These are phyloP conservation scores for Oophaga sylvatica DNA, from an alignment of 2,797 vertebrate genomes.

Conservation along the genomic window DNA sequence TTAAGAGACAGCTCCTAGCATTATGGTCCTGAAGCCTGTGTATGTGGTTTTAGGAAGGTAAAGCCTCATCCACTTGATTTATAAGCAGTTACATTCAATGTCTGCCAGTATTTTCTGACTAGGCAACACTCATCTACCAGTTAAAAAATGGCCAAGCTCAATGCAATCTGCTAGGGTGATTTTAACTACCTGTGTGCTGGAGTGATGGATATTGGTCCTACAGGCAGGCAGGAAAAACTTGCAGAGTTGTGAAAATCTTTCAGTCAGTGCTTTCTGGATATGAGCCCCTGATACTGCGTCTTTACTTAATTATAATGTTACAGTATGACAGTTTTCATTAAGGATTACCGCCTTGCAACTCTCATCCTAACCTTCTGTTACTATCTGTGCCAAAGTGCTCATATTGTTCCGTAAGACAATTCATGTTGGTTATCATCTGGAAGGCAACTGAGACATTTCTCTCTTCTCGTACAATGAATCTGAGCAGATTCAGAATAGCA, in stretches of 20 bases:
- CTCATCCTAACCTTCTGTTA: background rate
- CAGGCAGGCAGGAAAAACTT: background rate
- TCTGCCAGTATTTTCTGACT: background rate
- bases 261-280: background rate
- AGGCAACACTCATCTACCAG: background rate
- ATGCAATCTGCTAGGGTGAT: too few relatives aligned
- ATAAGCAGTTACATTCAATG: constrained; percentile 3
- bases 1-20: background rate
- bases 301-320: background rate
- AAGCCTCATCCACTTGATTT: background rate
- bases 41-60: constrained; percentile 26
- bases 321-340: background rate
- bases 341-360: background rate
- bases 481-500: background rate
- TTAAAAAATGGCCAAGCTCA: background rate
- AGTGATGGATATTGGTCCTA: background rate
- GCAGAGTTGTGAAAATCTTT: background rate
- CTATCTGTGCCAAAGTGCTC: background rate
- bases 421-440: background rate
- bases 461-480: background rate
- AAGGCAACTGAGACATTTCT: constrained; percentile 17
- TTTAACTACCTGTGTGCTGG: background rate
- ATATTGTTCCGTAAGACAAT: background rate
- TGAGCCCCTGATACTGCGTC: background rate
- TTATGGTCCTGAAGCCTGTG: constrained; percentile 9